Evolutionary conservation across 1,140 invertebrate genomes (phyloP).

Genomic region (Apis laboriosa): DNA sequence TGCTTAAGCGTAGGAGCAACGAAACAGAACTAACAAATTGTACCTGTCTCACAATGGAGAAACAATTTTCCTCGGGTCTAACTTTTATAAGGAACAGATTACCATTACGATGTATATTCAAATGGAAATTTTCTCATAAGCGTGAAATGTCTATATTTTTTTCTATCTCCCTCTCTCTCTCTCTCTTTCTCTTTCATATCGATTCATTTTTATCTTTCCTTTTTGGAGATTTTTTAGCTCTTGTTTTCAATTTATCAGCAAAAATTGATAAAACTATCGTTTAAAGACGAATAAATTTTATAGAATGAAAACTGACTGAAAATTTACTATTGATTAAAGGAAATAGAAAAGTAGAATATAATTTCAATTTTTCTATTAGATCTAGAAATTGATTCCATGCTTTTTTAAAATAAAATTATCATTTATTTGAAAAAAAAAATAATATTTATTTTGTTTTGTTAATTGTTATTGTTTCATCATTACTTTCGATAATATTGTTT

Average conservation of each 20-base stretch:
- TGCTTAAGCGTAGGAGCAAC: not conserved
- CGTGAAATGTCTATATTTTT: not conserved
- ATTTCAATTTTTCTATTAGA: too few species aligned
- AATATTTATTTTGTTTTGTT: too few species aligned
- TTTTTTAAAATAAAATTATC: too few species aligned
- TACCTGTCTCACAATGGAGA: not conserved
- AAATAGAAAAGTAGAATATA: too few species aligned
- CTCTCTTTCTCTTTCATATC: not conserved
- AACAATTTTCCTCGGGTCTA: slow-evolving; percentile 10
- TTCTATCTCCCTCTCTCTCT: too few species aligned
- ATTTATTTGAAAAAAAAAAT: too few species aligned
- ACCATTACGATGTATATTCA: slow-evolving; percentile 1
- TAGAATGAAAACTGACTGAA: not conserved
- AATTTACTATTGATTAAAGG: too few species aligned
- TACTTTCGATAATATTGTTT: too few species aligned
- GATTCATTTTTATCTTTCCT: not conserved
- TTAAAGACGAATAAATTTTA: not conserved
- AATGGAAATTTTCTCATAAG: slow-evolving; percentile 13
- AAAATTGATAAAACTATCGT: not conserved
- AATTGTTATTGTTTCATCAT: too few species aligned
- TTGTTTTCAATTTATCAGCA: not conserved
- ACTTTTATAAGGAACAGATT: not conserved
- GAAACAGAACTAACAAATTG: slow-evolving; percentile 24
- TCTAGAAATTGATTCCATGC: too few species aligned
- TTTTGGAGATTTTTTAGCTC: too few species aligned